These are phyloP conservation scores for Psettodes erumei DNA, from an alignment of 2,113 vertebrate species.

Conservation along the genomic window DNA sequence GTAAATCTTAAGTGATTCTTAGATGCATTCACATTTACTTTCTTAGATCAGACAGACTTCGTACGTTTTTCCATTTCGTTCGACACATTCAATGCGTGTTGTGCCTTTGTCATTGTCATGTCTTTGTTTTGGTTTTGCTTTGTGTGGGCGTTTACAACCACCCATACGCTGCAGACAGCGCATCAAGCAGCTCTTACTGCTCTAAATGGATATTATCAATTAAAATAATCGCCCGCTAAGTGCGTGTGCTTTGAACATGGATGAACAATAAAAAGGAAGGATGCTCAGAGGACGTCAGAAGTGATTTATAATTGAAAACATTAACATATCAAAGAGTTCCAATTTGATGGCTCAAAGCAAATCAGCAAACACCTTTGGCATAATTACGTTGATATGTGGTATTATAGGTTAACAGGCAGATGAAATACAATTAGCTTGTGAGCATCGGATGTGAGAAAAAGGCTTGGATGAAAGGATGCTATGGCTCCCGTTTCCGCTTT, in stretches of 20 bases:
- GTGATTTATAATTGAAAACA: slow-evolving; percentile 54
- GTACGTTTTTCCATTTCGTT: neutral
- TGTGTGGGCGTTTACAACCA: neutral
- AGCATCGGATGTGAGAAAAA: slow-evolving; percentile 13
- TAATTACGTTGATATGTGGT: slow-evolving; percentile 49
- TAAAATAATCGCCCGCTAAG: slow-evolving; percentile 21
- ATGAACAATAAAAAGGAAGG: slow-evolving; percentile 47
- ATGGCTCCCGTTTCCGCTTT: slow-evolving; percentile 2
- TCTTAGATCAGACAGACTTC: too few species aligned
- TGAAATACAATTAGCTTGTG: slow-evolving; percentile 23
- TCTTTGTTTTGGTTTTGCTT: neutral
- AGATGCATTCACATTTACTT: too few species aligned
- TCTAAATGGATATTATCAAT: slow-evolving; percentile 32
- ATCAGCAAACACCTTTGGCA: slow-evolving; percentile 26
- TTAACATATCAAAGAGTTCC: slow-evolving; percentile 68
- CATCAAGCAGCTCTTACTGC: neutral
- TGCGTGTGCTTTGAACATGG: slow-evolving; percentile 40
- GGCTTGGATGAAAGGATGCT: slow-evolving; percentile 44
- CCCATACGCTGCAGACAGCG: neutral
- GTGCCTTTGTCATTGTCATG: neutral
- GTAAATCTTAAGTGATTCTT: too few species aligned
- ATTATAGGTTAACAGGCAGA: slow-evolving; percentile 47
- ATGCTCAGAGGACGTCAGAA: slow-evolving; percentile 35
- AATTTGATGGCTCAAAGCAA: slow-evolving; percentile 27
- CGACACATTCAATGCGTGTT: neutral